A percentile compares a stretch with the other conserved stretches of the same genome.
Evolutionary conservation across 2,113 vertebrate genomes (phyloP).

Genomic region (Pelusios castaneus): DNA sequence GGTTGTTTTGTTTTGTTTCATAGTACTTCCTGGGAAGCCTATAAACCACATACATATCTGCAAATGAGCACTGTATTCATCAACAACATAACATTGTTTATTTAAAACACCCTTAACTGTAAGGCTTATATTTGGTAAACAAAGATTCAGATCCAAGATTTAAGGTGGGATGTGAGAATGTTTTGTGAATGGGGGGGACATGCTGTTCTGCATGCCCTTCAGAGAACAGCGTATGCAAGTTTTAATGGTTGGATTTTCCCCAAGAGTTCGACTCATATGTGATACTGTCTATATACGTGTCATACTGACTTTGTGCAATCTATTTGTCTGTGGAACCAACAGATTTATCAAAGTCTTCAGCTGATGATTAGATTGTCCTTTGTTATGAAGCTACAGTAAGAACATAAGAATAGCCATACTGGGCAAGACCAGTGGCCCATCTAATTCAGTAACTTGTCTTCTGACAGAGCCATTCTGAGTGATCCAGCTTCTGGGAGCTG

Average conservation of each 20-base stretch:
- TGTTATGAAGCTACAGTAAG: neutral
- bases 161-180: conserved; percentile 28
- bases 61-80: conserved; percentile 44
- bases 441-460: too few relatives aligned
- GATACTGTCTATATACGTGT: neutral
- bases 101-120: conserved; percentile 56
- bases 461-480: too few relatives aligned
- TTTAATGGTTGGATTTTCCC: neutral
- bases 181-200: neutral
- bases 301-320: too few relatives aligned
- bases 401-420: too few relatives aligned
- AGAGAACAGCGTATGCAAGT: neutral
- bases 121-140: conserved; percentile 43
- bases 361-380: neutral
- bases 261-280: neutral
- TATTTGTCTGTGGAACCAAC: neutral
- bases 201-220: neutral
- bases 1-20: neutral
- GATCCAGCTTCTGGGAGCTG: too few relatives aligned
- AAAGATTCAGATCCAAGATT: conserved; percentile 32
- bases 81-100: conserved; percentile 62
- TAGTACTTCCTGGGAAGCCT: conserved; percentile 18
- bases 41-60: neutral
- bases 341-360: neutral
- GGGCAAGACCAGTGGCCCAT: too few relatives aligned